Conservation (phyloP, 2,888 invertebrate species). For the Theristus sp. region DNA sequence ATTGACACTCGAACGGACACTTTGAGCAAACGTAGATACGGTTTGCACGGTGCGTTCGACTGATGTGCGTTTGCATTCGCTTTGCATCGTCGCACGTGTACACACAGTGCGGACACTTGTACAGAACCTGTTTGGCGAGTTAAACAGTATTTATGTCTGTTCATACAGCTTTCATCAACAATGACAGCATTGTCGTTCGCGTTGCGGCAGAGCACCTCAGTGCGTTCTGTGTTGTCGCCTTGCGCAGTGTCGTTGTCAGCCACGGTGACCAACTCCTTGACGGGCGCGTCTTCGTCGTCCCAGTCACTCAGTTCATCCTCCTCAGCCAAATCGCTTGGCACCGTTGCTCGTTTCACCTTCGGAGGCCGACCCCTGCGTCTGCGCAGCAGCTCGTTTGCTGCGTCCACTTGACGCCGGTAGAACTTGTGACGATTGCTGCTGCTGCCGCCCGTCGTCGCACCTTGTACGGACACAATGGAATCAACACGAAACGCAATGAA, state of each 20-base stretch:
- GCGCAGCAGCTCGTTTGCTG: not conserved
- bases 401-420: not conserved
- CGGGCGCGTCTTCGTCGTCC: not conserved
- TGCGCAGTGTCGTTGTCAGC: not conserved
- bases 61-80: slow-evolving; percentile 40
- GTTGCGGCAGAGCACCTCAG: too few relatives aligned
- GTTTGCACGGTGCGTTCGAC: slow-evolving; percentile 41
- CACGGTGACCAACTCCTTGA: not conserved
- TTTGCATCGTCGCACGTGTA: slow-evolving; percentile 35
- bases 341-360: not conserved
- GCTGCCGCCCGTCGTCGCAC: not conserved
- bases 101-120: slow-evolving; percentile 39
- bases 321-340: not conserved
- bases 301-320: not conserved
- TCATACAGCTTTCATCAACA: too few relatives aligned
- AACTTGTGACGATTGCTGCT: not conserved
- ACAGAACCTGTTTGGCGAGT: slow-evolving; percentile 7
- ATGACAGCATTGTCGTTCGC: too few relatives aligned
- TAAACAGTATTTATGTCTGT: too few relatives aligned
- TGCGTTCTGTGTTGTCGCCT: not conserved
- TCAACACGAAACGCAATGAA: not conserved
- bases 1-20: slow-evolving; percentile 45
- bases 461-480: not conserved
- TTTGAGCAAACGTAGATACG: slow-evolving; percentile 44
- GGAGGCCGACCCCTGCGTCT: not conserved